phyloP scores from a whole-genome alignment of 2,888 invertebrate genomes.

The Diplolepis rosae region DNA sequence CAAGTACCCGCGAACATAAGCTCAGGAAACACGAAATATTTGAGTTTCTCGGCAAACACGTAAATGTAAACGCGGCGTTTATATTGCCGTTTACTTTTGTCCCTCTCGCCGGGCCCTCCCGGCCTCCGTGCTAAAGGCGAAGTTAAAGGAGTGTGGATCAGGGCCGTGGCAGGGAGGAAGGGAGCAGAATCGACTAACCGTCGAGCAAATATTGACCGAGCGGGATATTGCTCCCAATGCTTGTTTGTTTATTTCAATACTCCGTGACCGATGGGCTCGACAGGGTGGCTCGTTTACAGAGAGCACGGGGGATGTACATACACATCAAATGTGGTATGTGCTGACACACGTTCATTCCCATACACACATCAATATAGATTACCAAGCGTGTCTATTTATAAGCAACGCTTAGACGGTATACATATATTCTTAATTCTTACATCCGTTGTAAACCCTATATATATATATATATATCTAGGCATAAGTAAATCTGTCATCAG shows the following conservation, averaged over 20 bases:
- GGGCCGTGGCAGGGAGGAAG: too few relatives aligned
- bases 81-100: constrained; percentile 71
- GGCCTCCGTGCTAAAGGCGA: constrained; percentile 51
- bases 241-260: constrained; percentile 73
- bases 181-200: constrained; percentile 68
- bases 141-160: constrained; percentile 43
- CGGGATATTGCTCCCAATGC: constrained; percentile 73
- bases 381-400: background rate
- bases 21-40: constrained; percentile 69
- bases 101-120: constrained; percentile 57
- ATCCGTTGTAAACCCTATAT: background rate
- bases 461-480: too few relatives aligned
- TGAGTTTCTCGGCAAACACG: constrained; percentile 72
- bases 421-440: background rate
- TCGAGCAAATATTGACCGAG: constrained; percentile 73
- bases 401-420: background rate
- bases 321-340: background rate
- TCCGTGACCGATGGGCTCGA: constrained; percentile 63
- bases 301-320: background rate
- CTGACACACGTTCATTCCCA: background rate
- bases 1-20: constrained; percentile 52
- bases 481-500: background rate
- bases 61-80: constrained; percentile 72
- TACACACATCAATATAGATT: background rate
- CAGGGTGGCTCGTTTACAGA: background rate